phyloP scores from a whole-genome alignment of 2,888 invertebrate species.

The Nymphalis c-album region DNA sequence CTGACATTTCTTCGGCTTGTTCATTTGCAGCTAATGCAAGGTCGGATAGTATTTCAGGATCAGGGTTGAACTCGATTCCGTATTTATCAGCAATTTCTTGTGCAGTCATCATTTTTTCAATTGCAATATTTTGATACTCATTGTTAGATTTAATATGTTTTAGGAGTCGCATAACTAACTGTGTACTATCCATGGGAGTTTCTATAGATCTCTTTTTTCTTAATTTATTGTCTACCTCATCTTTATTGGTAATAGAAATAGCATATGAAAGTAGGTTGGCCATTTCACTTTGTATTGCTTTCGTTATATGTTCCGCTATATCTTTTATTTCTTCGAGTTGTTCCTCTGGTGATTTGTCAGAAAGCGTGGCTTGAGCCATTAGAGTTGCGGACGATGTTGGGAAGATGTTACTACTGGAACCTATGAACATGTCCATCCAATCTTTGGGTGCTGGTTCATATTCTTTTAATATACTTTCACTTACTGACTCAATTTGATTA shows the following conservation, averaged over 20 bases:
- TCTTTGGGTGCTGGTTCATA: slow-evolving; percentile 50
- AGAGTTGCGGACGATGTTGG: slow-evolving; percentile 59
- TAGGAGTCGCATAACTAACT: slow-evolving; percentile 63
- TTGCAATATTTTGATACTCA: slow-evolving; percentile 74
- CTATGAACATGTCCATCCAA: slow-evolving; percentile 59
- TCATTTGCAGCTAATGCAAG: slow-evolving; percentile 65
- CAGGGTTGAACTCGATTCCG: slow-evolving; percentile 68
- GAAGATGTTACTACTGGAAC: slow-evolving; percentile 47
- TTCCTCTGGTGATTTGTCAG: slow-evolving; percentile 65
- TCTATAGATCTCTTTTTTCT: slow-evolving; percentile 64
- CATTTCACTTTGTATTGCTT: slow-evolving; percentile 65
- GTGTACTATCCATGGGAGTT: slow-evolving; percentile 66
- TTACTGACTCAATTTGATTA: slow-evolving; percentile 41
- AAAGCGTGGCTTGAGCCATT: slow-evolving; percentile 61
- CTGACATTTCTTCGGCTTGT: slow-evolving; percentile 64
- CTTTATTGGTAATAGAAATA: slow-evolving; percentile 50
- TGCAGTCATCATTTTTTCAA: slow-evolving; percentile 76
- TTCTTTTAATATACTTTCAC: slow-evolving; percentile 44
- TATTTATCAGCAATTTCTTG: slow-evolving; percentile 76
- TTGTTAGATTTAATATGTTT: slow-evolving; percentile 73
- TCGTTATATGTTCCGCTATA: slow-evolving; percentile 60
- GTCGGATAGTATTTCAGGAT: slow-evolving; percentile 67
- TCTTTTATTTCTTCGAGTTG: slow-evolving; percentile 68
- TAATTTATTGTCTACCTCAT: slow-evolving; percentile 46
- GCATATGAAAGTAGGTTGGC: slow-evolving; percentile 60